Conservation (phyloP, 2,113 vertebrate species). For the Sclerurus mexicanus region DNA sequence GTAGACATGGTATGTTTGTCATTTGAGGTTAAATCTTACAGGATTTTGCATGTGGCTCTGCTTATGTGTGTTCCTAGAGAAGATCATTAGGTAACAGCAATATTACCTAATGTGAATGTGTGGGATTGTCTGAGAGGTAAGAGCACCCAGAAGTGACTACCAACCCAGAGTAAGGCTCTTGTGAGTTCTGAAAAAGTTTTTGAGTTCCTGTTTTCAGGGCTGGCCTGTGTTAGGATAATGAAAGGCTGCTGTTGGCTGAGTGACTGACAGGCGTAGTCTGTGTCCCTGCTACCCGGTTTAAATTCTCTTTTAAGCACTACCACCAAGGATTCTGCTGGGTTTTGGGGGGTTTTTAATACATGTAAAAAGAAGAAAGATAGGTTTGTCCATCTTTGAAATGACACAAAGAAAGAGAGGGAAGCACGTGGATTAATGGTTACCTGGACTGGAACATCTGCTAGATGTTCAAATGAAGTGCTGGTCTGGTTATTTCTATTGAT, state of each 20-base stretch:
- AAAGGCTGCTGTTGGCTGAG: neutral
- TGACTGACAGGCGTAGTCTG: neutral
- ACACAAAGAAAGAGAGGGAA: neutral
- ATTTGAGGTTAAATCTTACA: neutral
- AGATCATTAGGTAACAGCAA: neutral
- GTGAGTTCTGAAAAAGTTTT: neutral
- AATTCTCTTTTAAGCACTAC: neutral
- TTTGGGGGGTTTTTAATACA: neutral
- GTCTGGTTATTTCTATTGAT: neutral
- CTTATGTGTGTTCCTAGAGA: neutral
- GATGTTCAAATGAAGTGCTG: neutral
- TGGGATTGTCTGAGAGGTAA: neutral
- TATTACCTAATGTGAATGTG: neutral
- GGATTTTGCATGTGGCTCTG: neutral
- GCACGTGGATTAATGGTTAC: neutral
- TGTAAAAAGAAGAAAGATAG: neutral
- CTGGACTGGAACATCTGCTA: neutral
- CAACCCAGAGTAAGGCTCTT: neutral
- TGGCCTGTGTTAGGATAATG: neutral
- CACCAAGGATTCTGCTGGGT: neutral
- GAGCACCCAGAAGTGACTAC: neutral
- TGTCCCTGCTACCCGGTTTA: neutral
- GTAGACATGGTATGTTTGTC: fast-evolving
- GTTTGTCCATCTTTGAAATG: neutral
- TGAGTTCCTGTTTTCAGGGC: neutral